Percentiles rank a stretch among this genome's conserved stretches.
Conservation (phyloP, 1,140 invertebrate species). For the Latrodectus geometricus region DNA sequence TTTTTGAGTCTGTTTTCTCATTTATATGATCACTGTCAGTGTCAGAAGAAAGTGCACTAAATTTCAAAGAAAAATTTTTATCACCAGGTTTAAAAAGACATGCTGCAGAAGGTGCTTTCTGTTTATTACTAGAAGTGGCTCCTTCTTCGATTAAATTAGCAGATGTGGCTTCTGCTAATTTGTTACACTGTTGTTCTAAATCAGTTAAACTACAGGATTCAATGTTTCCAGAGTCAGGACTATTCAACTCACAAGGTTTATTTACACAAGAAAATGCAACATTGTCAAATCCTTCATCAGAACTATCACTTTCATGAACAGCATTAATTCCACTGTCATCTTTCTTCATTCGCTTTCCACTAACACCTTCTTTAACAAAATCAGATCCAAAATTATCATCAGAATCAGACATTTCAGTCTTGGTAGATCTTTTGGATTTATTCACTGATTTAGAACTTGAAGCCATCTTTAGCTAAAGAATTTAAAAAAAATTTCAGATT, state of each 20-base stretch:
- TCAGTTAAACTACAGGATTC: slow-evolving; percentile 23
- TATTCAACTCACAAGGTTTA: slow-evolving; percentile 43
- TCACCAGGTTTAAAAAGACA: neutral
- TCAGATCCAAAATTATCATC: neutral
- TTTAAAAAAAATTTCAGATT: too few relatives aligned
- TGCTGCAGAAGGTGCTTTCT: slow-evolving; percentile 12
- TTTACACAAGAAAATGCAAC: neutral
- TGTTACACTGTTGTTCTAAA: neutral
- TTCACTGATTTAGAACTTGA: neutral
- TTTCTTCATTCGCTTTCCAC: slow-evolving; percentile 66
- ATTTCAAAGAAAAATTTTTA: neutral
- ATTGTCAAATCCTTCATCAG: slow-evolving; percentile 63
- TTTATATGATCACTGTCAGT: slow-evolving; percentile 29
- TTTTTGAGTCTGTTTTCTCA: neutral
- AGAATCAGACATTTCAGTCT: neutral
- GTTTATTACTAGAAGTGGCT: neutral
- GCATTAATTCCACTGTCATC: slow-evolving; percentile 68
- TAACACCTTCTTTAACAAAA: neutral
- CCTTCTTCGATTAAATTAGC: neutral
- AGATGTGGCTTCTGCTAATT: neutral
- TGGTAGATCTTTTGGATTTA: slow-evolving; percentile 29
- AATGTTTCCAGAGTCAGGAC: slow-evolving; percentile 62
- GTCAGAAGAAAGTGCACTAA: slow-evolving; percentile 15
- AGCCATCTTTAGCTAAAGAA: slow-evolving; percentile 24
- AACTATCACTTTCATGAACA: slow-evolving; percentile 67